Base-by-base conservation (phyloP, 30 jellyfish, hydroid and myxozoan species). In the Aurelia aurita region DNA sequence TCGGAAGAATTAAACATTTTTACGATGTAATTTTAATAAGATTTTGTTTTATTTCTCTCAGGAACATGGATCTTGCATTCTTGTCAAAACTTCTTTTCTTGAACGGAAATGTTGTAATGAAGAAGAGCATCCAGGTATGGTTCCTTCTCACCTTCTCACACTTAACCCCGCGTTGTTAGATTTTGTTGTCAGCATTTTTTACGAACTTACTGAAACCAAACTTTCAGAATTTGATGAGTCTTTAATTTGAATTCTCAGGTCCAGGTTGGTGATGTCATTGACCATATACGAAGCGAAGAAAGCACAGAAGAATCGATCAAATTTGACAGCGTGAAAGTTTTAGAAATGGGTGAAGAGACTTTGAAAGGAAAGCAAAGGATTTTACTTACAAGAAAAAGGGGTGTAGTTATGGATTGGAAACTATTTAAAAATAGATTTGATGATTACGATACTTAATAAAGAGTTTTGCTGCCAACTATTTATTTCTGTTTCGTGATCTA, bases 251-350 rank as follows among this genome's bases (percentile, higher is more conserved):
- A 39, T 39, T 79, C 72, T 20, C 80, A 91, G 98, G 90, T 91
- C 6, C 64, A 69, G 61, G 79, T 45, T 45, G 98, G 98, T 28
- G 98, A 91, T 60, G 85, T 91, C 39, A 86, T 91, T 57, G 98
- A 91, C 46, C 89, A 63, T 6, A 25, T 85, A 27, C 55, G 87
- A 22, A 73, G 19, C n/a, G 98, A 85, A 22, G 89, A 79, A 61
- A 47, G 88, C 35, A 77, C 89, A 0, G 66, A 91, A 10, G 83
- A 68, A 4, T 18, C 61, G 18, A 79, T 63, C 21, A 80, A 63
- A 45, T 79, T 85, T 58, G 90, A 69, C 76, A 93, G 98, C 25
- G 87, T 91, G 25, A 69, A 79, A 32, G 43, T 84, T 15, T 22
- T 58, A 35, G 96, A 85, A 61, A 74, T 85, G 51, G 78, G 85